These are phyloP conservation scores for Torymus aiolomorphi DNA, from an alignment of 2,888 invertebrate genomes.

Conservation along the genomic window DNA sequence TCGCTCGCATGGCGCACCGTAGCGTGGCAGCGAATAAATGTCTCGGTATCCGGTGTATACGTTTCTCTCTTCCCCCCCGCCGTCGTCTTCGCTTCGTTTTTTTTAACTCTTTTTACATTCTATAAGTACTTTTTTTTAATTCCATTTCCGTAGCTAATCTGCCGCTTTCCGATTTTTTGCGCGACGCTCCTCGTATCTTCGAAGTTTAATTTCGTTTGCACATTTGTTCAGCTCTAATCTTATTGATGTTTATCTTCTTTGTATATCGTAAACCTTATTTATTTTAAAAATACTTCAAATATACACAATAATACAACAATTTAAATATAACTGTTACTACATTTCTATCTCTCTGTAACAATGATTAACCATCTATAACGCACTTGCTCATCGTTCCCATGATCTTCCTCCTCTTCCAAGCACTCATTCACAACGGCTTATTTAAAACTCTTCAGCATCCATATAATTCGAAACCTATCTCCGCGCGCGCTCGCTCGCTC, in stretches of 20 bases:
- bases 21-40: constrained; percentile 69
- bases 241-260: no score
- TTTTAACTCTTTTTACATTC: constrained; percentile 36
- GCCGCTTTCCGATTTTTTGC: constrained; percentile 17
- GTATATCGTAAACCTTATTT: no score
- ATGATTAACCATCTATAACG: not conserved
- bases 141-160: constrained; percentile 48
- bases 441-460: constrained; percentile 35
- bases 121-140: constrained; percentile 50
- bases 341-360: no score
- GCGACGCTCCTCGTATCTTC: not conserved
- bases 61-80: constrained; percentile 42
- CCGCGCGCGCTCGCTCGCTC: no score
- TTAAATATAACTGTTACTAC: no score
- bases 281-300: no score
- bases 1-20: constrained; percentile 53
- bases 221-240: no score
- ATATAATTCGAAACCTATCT: constrained; percentile 32
- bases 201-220: not conserved
- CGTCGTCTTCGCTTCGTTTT: constrained; percentile 14
- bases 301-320: no score
- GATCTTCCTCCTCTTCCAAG: not conserved
- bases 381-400: not conserved
- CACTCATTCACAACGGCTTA: constrained; percentile 7
- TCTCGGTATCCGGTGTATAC: constrained; percentile 68